Base-by-base conservation (phyloP, 2,113 vertebrate species). In the Todiramphus saurophagus region DNA sequence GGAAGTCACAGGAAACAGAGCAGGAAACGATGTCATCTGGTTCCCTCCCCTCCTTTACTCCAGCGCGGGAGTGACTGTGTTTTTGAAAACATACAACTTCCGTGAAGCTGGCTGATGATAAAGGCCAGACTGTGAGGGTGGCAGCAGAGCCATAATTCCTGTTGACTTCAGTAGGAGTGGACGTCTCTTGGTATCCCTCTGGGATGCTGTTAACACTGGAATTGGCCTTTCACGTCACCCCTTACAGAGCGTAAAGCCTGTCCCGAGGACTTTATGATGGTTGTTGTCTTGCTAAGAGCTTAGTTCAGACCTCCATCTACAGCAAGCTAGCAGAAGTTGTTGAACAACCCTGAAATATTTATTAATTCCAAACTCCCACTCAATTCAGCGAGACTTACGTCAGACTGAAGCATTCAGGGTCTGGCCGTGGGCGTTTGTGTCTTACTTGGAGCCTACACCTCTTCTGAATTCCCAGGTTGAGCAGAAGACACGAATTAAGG, bases 1-100 rank as follows among this genome's bases (percentile, higher is more conserved):
- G 37, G 9, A 50, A 80, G 90, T 80, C 92, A 44, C 3, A 76
- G 88, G 94, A 70, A 94, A 7, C 88, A 53, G 94, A 53, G 75
- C 86, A 92, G 95, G 95, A 95, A 94, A 8, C 28, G 2, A 66
- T 95, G 88, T 90, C 79, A 90, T 69, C 75, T 91, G 78, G 3
- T 33, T 72, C 75, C 81, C 78, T 93, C 72, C 64, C 74, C 41
- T 60, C 43, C 70, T 63, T 30, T 7, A 30, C 82, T 89, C 74
- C 66, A 43, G 6, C 0, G 1, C 0, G 0, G 88, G 44, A 81
- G 27, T 23, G 30, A 48, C 70, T 5, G 43, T n/a, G 78, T 79
- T 72, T 70, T 74, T 48, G 2, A 73, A 91, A 83, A 33, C 78
- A 87, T 10, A 37, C 77, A 74, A 3, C 66, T 90, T 31, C 75